Conservation (phyloP, 1,140 invertebrate genomes). For the Megalopta genalis region DNA sequence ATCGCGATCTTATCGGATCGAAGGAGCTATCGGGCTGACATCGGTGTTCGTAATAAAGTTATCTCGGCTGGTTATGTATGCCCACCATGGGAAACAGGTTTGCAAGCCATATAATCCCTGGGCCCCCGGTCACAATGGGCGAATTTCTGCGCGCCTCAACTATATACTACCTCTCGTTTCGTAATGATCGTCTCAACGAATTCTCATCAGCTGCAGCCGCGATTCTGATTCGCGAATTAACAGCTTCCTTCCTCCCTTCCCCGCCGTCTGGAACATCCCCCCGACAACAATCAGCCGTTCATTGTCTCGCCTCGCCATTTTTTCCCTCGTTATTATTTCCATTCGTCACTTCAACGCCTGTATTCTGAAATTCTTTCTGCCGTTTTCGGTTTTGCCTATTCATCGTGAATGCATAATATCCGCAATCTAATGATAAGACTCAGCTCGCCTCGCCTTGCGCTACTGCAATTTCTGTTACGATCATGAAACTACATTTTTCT, state of each 20-base stretch:
- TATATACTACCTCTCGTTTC: conserved; percentile 38
- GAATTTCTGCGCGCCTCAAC: conserved; percentile 35
- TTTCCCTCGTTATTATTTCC: too few relatives aligned
- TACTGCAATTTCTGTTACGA: too few relatives aligned
- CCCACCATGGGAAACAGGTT: conserved; percentile 42
- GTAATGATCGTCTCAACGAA: conserved; percentile 31
- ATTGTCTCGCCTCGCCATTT: too few relatives aligned
- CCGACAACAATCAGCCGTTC: too few relatives aligned
- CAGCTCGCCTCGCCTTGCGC: too few relatives aligned
- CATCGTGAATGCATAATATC: too few relatives aligned
- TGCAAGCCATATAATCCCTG: conserved; percentile 7
- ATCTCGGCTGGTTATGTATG: conserved; percentile 57
- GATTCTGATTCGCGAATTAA: conserved; percentile 18
- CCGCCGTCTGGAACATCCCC: too few relatives aligned
- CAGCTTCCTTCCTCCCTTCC: conserved; percentile 3
- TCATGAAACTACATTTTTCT: too few relatives aligned
- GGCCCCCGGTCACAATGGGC: conserved; percentile 20
- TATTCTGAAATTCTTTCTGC: too few relatives aligned
- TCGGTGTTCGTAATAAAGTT: conserved; percentile 64
- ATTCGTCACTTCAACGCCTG: too few relatives aligned
- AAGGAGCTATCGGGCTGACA: conserved; percentile 70
- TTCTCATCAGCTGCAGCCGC: conserved; percentile 44
- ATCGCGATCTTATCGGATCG: conserved; percentile 74
- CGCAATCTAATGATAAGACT: too few relatives aligned
- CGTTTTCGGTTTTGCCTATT: too few relatives aligned